Base-by-base conservation (phyloP, 2,113 vertebrate genomes). In the Sakesphorus luctuosus region DNA sequence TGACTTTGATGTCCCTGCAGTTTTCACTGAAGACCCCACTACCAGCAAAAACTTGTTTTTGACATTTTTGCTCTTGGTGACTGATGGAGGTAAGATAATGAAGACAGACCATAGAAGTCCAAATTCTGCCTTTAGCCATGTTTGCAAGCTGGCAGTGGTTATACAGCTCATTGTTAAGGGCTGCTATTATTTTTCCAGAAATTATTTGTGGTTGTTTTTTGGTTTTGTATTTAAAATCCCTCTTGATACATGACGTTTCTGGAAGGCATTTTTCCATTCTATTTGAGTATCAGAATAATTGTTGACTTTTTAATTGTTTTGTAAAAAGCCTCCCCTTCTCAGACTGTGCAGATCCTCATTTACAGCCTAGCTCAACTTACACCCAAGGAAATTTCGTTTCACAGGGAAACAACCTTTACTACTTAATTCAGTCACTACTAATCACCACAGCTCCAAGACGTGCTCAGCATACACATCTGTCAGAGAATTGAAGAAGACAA, bases 11-110 rank as follows among this genome's bases (percentile, higher is more conserved):
- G 79, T 72, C 68, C 93, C 78, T 65, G 84, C 59, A 85, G 84
- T 96, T 96, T 95, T 96, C 79, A 90, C 77, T 80, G 46, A 74
- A 93, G 69, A 77, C 43, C 38, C 52, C 56, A 13, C 20, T 78
- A 81, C 75, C 86, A 67, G 49, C 47, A 59, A 23, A 38, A 95
- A 72, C 36, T 52, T 75, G 52, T 74, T 78, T 85, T 40, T 52
- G 62, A 55, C 40, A 40, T 61, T 67, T 93, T 82, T 86, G 21
- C 29, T 88, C 43, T 86, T 26, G 44, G n/a, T 53, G 61, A 36
- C 36, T 52, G 44, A 65, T 35, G 16, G 2, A 3, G 50, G 49
- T 55, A 31, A 84, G 49, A 43, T 40, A 82, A 68, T 38, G 44
- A 87, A 82, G 46, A 33, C 0, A 58, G 43, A 82, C 21, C 43